Conservation (phyloP, 2,888 invertebrate species). For the Leptopilina drosophilae region DNA sequence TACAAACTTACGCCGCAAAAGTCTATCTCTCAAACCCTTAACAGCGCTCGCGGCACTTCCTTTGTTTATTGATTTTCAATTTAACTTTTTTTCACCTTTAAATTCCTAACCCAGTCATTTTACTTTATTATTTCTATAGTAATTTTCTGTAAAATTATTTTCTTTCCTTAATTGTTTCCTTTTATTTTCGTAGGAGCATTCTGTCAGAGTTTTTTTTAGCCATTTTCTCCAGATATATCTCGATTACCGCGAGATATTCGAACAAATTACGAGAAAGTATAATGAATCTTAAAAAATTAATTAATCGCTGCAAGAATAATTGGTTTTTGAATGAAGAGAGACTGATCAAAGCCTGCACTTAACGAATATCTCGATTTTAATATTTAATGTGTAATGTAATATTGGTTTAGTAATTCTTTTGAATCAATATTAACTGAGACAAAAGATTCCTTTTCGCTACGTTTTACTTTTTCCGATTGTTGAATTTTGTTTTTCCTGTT, state of each 20-base stretch:
- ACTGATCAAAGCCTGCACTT: neutral
- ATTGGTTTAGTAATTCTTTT: neutral
- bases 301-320: conserved; percentile 5
- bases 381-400: neutral
- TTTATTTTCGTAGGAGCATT: too few relatives aligned
- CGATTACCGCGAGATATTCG: too few relatives aligned
- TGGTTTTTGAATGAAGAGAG: neutral
- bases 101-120: neutral
- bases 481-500: too few relatives aligned
- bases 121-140: neutral
- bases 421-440: neutral
- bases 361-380: neutral
- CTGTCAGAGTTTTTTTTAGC: too few relatives aligned
- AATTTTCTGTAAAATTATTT: neutral
- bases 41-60: conserved; percentile 6
- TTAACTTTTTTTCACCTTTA: neutral
- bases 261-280: too few relatives aligned
- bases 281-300: conserved; percentile 12
- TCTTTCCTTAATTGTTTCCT: neutral
- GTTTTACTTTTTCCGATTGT: too few relatives aligned
- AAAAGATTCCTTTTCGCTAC: too few relatives aligned
- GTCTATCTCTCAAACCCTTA: conserved; percentile 22
- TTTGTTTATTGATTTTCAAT: conserved; percentile 26
- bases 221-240: too few relatives aligned
- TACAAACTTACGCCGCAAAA: conserved; percentile 49